A percentile compares a stretch with the other conserved stretches of the same genome.
phyloP scores from a whole-genome alignment of 2,113 vertebrate species.

The Brachyhypopomus gauderio region DNA sequence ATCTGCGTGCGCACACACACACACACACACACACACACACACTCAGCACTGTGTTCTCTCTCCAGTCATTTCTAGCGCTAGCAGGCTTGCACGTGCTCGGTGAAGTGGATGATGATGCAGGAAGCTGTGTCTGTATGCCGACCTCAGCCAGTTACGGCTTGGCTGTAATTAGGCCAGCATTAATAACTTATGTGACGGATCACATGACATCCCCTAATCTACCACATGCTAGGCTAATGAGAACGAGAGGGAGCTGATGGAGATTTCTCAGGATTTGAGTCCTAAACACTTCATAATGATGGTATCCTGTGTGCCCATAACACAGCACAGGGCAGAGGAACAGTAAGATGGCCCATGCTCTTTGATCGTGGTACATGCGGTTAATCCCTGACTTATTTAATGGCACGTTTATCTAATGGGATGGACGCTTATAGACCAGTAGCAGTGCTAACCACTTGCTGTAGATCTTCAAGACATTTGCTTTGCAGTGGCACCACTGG shows the following conservation, averaged over 20 bases:
- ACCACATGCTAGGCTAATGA: slow-evolving; percentile 36
- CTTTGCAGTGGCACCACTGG: background rate
- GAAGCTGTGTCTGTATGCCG: slow-evolving; percentile 9
- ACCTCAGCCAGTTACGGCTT: slow-evolving; percentile 46
- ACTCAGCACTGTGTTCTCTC: background rate
- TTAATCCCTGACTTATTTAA: background rate
- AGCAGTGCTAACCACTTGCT: background rate
- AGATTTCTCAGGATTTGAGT: slow-evolving; percentile 40
- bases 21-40: slow-evolving; percentile 11
- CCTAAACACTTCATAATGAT: slow-evolving; percentile 24
- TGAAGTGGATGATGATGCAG: slow-evolving; percentile 33
- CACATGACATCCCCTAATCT: slow-evolving; percentile 33
- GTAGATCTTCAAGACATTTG: background rate
- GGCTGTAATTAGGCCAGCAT: slow-evolving; percentile 53
- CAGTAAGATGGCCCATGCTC: background rate
- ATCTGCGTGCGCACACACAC: background rate
- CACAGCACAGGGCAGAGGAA: background rate
- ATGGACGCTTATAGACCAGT: background rate
- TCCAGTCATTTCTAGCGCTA: slow-evolving; percentile 3
- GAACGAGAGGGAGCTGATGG: slow-evolving; percentile 22
- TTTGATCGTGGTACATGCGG: background rate
- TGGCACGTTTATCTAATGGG: background rate
- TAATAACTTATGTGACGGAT: slow-evolving; percentile 54
- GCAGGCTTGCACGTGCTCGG: background rate
- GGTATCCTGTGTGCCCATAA: background rate